A percentile compares a stretch with the other conserved stretches of the same genome.
Conservation (phyloP, 2,888 invertebrate genomes). For the Agrochola circellaris region DNA sequence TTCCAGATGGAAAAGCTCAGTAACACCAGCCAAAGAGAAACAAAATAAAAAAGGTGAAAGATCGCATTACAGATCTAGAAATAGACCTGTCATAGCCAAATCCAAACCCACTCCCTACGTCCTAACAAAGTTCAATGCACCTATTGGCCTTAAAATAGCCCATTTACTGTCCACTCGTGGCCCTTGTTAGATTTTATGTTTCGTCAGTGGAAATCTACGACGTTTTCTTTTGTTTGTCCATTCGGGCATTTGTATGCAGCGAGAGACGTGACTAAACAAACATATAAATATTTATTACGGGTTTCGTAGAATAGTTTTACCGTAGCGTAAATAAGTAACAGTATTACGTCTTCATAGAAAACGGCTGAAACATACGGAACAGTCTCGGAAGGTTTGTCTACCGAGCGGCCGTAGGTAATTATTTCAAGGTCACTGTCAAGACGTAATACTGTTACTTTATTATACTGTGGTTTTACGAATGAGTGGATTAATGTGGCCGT, state of each 20-base stretch:
- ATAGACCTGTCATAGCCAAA: not conserved
- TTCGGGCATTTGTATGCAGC: constrained; percentile 48
- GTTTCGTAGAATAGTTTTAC: constrained; percentile 27
- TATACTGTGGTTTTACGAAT: too few relatives aligned
- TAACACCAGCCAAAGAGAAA: too few relatives aligned
- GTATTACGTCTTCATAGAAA: too few relatives aligned
- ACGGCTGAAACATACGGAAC: too few relatives aligned
- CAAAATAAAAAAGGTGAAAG: not conserved
- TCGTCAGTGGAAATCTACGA: constrained; percentile 46
- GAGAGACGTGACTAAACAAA: constrained; percentile 23
- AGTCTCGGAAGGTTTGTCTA: too few relatives aligned
- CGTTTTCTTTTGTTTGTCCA: constrained; percentile 51
- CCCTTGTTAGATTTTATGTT: constrained; percentile 63
- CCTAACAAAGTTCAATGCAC: constrained; percentile 53
- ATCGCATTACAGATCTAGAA: constrained; percentile 1
- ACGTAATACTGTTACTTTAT: too few relatives aligned
- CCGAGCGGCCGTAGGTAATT: too few relatives aligned
- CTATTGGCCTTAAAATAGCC: constrained; percentile 41
- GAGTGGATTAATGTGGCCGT: too few relatives aligned
- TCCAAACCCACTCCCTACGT: not conserved
- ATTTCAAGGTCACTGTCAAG: too few relatives aligned
- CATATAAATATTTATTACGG: constrained; percentile 59
- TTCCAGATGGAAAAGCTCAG: too few relatives aligned
- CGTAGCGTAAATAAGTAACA: too few relatives aligned
- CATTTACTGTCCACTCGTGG: constrained; percentile 15